Conservation (phyloP, 2,797 vertebrate genomes). For the Paramormyrops hopkinsi region DNA sequence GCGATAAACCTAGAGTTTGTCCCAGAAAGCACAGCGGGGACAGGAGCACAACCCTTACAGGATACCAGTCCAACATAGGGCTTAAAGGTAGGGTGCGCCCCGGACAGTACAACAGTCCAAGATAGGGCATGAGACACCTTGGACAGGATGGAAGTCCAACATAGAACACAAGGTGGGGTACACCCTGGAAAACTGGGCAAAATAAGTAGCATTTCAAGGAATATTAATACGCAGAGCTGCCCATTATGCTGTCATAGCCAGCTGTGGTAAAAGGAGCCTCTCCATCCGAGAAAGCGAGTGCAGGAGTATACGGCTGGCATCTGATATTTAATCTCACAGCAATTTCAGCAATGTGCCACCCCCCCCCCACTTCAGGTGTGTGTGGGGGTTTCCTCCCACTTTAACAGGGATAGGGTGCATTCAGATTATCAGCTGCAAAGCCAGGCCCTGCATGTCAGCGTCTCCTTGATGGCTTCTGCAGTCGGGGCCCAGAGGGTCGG, state of each 20-base stretch:
- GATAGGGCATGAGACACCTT: neutral
- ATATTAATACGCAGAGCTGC: neutral
- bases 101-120: neutral
- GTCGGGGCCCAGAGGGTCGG: neutral
- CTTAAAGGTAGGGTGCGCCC: too few species aligned
- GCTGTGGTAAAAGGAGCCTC: neutral
- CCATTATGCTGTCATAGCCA: neutral
- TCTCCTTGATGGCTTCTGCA: neutral
- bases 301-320: neutral
- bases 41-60: neutral
- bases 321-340: neutral
- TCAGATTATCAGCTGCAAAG: neutral
- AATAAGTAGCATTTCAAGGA: neutral
- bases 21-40: neutral
- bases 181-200: neutral
- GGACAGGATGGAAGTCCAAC: neutral
- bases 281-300: neutral
- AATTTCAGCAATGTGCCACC: neutral
- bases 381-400: neutral
- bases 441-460: neutral
- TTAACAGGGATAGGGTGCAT: neutral
- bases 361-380: neutral
- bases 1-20: neutral
- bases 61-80: neutral
- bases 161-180: neutral